Percentiles rank a stretch among this genome's conserved stretches.
Conservation (phyloP, 2,797 vertebrate species). For the Falco concolor region DNA sequence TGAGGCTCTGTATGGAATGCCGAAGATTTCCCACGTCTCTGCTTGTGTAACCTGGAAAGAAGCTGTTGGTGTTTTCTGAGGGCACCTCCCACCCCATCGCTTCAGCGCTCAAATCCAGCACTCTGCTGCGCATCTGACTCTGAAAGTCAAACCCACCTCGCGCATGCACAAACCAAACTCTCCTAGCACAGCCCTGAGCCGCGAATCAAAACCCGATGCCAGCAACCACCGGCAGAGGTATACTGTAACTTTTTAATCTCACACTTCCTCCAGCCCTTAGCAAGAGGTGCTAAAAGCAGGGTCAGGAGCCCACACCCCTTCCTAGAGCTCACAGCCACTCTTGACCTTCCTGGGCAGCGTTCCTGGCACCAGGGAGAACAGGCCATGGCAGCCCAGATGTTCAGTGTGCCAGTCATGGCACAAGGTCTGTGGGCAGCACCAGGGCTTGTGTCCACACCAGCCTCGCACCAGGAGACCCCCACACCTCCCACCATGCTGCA, state of each 20-base stretch:
- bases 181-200: background rate
- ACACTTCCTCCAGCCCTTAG: background rate
- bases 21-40: background rate
- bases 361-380: fast-evolving
- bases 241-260: background rate
- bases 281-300: background rate
- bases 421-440: background rate
- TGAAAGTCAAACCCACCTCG: background rate
- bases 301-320: background rate
- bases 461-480: background rate
- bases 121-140: background rate
- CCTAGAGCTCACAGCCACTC: background rate
- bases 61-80: background rate
- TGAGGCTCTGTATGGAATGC: background rate
- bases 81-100: background rate
- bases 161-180: background rate
- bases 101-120: background rate
- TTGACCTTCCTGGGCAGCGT: background rate
- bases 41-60: background rate
- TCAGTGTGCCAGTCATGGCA: background rate
- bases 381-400: background rate
- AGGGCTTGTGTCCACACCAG: background rate
- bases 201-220: background rate
- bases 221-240: background rate
- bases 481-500: background rate